Evolutionary conservation across 2,113 vertebrate species (phyloP).

Genomic region (Oceanodroma tethys): DNA sequence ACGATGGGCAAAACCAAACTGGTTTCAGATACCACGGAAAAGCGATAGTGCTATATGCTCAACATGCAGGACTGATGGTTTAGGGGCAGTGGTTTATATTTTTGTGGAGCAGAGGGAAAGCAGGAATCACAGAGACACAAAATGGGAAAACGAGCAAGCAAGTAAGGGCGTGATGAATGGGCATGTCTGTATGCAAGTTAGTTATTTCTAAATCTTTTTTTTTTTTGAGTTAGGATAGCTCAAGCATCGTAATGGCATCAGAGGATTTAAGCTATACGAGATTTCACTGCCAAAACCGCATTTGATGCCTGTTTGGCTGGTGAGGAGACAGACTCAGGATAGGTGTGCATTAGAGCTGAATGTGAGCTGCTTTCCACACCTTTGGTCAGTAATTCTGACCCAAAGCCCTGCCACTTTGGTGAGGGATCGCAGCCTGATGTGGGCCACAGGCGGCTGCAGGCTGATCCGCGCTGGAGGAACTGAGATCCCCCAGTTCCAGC

Average conservation of each 20-base stretch:
- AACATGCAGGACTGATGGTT: not conserved
- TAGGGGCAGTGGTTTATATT: not conserved
- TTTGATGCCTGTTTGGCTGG: not conserved
- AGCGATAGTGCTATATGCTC: not conserved
- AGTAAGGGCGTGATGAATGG: not conserved
- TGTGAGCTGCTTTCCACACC: not conserved
- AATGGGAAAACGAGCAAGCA: not conserved
- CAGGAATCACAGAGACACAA: not conserved
- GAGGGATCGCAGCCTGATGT: not conserved
- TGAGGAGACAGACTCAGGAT: not conserved
- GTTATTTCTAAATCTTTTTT: not conserved
- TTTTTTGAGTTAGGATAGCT: not conserved
- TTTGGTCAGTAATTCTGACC: not conserved
- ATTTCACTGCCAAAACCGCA: not conserved
- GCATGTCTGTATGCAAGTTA: not conserved
- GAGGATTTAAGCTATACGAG: not conserved
- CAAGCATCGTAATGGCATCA: not conserved
- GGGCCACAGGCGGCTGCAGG: not conserved
- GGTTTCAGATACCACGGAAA: not conserved
- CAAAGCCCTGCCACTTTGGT: not conserved
- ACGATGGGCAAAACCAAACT: not conserved
- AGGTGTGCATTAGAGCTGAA: not conserved
- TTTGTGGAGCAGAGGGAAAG: not conserved
- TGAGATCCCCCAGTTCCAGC: not conserved
- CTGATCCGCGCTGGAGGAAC: not conserved